phyloP scores from a whole-genome alignment of 1,140 invertebrate species.

The Trachymyrmex septentrionalis region DNA sequence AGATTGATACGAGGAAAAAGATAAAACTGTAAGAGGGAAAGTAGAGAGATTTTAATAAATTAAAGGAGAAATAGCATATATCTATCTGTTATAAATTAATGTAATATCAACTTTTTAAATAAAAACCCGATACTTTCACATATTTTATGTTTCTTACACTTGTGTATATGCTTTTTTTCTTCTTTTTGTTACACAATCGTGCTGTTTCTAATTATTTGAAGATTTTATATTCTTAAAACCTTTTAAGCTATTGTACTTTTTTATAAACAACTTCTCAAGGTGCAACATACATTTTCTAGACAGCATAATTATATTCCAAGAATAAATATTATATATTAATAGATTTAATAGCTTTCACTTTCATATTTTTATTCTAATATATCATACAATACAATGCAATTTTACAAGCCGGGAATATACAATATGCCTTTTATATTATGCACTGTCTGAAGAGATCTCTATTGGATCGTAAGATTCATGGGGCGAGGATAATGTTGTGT shows the following conservation, averaged over 20 bases:
- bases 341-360: background rate
- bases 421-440: background rate
- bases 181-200: background rate
- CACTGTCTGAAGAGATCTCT: background rate
- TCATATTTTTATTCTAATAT: background rate
- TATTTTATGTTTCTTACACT: background rate
- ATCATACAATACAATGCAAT: background rate
- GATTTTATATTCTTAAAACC: background rate
- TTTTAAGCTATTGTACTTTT: background rate
- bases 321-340: background rate
- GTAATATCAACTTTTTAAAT: background rate
- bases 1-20: background rate
- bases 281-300: background rate
- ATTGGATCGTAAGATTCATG: conserved; percentile 28
- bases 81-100: background rate
- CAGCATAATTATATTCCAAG: background rate
- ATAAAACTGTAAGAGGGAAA: background rate
- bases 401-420: conserved; percentile 15
- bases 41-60: background rate
- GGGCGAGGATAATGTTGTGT: conserved; percentile 5
- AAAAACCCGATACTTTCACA: background rate
- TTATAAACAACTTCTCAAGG: background rate
- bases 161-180: background rate
- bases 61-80: background rate
- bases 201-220: background rate